Conservation (phyloP, 1,140 invertebrate species). For the Rhyzopertha dominica region DNA sequence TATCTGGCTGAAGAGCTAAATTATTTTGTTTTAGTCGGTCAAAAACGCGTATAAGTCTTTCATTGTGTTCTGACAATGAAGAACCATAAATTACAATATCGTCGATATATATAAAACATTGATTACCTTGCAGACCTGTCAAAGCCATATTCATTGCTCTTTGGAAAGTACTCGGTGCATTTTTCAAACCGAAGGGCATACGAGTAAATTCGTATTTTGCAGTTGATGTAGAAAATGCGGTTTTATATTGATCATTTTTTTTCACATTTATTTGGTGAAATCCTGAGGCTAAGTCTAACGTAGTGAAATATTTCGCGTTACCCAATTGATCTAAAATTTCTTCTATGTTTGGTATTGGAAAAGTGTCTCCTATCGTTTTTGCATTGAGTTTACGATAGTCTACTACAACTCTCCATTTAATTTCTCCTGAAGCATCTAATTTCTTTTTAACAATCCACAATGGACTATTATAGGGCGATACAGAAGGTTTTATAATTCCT, state of each 20-base stretch:
- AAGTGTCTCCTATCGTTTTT: constrained; percentile 38
- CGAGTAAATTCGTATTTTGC: constrained; percentile 24
- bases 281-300: constrained; percentile 47
- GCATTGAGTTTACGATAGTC: constrained; percentile 42
- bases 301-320: constrained; percentile 47
- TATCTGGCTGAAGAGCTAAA: constrained; percentile 29
- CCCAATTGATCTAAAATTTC: constrained; percentile 46
- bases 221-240: constrained; percentile 42
- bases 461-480: constrained; percentile 1
- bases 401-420: constrained; percentile 39
- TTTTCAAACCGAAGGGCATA: constrained; percentile 41
- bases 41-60: constrained; percentile 38
- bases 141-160: constrained; percentile 39
- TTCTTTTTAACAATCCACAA: constrained; percentile 30
- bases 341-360: constrained; percentile 51
- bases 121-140: constrained; percentile 27
- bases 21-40: constrained; percentile 26
- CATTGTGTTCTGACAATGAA: constrained; percentile 36
- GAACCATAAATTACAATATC: constrained; percentile 43
- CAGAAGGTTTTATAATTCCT: constrained; percentile 25
- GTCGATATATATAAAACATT: constrained; percentile 44
- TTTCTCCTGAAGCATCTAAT: constrained; percentile 25
- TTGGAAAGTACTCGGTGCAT: constrained; percentile 36
- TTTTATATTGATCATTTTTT: constrained; percentile 40
- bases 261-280: constrained; percentile 50